Evolutionary conservation across 2,888 invertebrate species (phyloP).

Genomic region (Nomada fabriciana): DNA sequence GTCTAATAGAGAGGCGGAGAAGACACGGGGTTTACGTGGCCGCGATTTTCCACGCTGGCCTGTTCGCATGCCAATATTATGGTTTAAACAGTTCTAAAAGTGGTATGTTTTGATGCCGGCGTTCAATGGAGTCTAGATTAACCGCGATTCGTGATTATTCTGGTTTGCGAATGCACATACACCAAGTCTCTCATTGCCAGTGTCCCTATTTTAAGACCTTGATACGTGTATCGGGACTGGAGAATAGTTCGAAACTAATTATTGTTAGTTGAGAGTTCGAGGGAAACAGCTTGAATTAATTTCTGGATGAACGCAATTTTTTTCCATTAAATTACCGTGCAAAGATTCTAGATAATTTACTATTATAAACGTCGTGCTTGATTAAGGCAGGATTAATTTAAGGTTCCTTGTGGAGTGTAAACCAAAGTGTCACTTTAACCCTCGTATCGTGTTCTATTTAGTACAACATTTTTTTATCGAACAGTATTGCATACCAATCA

Average conservation of each 20-base stretch:
- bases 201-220: neutral
- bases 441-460: too few relatives aligned
- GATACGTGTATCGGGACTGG: neutral
- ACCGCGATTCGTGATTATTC: neutral
- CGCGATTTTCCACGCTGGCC: neutral
- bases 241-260: neutral
- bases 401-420: too few relatives aligned
- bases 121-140: conserved; percentile 5
- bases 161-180: neutral
- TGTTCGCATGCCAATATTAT: conserved; percentile 2
- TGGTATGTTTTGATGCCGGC: neutral
- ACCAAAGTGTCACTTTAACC: too few relatives aligned
- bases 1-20: neutral
- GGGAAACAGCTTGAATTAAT: neutral
- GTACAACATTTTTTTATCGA: too few relatives aligned
- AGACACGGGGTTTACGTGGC: conserved; percentile 6
- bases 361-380: too few relatives aligned
- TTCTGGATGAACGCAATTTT: neutral
- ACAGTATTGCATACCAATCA: too few relatives aligned
- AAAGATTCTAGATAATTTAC: too few relatives aligned
- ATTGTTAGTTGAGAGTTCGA: neutral
- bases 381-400: too few relatives aligned
- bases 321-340: too few relatives aligned
- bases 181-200: neutral
- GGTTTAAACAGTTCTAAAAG: neutral